These are phyloP conservation scores for Oreochromis niloticus DNA, from an alignment of 2,113 vertebrate genomes.

Conservation along the genomic window DNA sequence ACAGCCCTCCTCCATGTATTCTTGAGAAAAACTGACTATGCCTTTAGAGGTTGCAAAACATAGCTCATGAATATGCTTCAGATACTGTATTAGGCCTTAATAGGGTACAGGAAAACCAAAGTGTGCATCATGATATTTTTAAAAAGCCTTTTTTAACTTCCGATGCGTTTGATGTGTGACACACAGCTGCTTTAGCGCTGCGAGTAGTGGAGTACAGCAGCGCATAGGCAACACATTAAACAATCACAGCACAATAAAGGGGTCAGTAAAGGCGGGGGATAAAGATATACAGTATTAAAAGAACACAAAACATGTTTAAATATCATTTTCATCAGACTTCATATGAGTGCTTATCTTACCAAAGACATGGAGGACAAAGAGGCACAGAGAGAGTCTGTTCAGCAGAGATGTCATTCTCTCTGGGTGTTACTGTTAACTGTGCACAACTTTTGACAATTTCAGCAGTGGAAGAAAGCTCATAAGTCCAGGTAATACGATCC, in stretches of 20 bases:
- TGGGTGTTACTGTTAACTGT: neutral
- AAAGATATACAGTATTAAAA: neutral
- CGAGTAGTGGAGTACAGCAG: neutral
- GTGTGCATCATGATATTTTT: neutral
- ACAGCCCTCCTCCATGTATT: neutral
- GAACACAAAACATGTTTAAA: neutral
- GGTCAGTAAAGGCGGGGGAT: neutral
- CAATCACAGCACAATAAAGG: neutral
- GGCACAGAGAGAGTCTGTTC: conserved; percentile 9
- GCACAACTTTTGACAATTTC: neutral
- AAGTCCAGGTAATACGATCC: conserved; percentile 21
- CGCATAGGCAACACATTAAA: neutral
- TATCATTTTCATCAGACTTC: neutral
- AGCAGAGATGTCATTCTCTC: conserved; percentile 54
- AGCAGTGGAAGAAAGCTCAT: neutral
- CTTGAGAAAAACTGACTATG: neutral
- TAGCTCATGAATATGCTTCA: neutral
- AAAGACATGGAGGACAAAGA: conserved; percentile 29
- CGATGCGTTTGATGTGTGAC: neutral
- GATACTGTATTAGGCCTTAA: neutral
- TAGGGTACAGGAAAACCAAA: neutral
- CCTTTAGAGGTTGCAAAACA: neutral
- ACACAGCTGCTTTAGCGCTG: neutral
- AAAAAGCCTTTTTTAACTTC: neutral
- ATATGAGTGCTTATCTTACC: conserved; percentile 36